A percentile compares a stretch with the other conserved stretches of the same genome.
phyloP scores from a whole-genome alignment of 2,113 vertebrate species.

The Rhabdomys dilectus region DNA sequence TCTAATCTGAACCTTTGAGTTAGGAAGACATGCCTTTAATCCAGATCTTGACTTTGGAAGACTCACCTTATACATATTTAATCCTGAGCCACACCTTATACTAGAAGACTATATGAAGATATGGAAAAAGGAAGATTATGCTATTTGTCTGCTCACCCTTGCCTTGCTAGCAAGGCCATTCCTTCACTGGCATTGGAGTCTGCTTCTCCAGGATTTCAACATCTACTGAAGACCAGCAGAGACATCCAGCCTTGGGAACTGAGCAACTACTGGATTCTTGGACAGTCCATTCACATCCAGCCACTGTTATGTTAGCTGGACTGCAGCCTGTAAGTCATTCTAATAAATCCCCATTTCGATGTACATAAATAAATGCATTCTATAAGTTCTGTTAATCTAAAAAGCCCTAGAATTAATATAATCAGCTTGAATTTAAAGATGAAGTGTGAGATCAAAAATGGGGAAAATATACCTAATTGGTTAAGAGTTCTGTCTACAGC shows the following conservation, averaged over 20 bases:
- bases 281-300: not conserved
- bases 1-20: not conserved
- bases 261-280: not conserved
- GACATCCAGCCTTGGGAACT: not conserved
- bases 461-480: not conserved
- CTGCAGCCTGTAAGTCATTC: not conserved
- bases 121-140: not conserved
- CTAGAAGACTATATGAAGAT: not conserved
- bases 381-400: not conserved
- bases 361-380: not conserved
- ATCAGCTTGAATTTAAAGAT: conserved; percentile 12
- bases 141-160: too few relatives aligned
- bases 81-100: not conserved
- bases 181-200: not conserved
- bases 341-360: not conserved
- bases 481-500: not conserved
- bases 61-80: not conserved
- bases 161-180: not conserved
- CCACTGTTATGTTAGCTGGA: not conserved
- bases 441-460: not conserved
- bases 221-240: not conserved
- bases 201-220: too few relatives aligned
- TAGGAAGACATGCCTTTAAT: not conserved
- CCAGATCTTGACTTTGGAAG: not conserved
- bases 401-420: not conserved